Conservation (phyloP, 2,888 invertebrate species). For the Pegoplata infirma region DNA sequence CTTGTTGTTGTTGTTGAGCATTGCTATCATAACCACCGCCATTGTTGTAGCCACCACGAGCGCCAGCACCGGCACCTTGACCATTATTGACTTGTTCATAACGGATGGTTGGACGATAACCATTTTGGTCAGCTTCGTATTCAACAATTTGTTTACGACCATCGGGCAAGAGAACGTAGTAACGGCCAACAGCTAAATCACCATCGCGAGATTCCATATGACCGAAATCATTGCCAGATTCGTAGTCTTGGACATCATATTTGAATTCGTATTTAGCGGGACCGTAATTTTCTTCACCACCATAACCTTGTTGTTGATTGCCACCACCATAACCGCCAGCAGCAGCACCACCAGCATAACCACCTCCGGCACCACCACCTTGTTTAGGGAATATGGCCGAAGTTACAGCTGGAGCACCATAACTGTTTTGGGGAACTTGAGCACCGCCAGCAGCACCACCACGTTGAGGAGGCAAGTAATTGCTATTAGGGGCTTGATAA, state of each 20-base stretch:
- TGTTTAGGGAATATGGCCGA: conserved; percentile 78
- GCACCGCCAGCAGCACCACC: conserved; percentile 76
- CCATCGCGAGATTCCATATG: conserved; percentile 83
- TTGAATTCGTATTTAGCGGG: conserved; percentile 85
- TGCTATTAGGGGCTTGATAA: conserved; percentile 71
- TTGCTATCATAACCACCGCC: conserved; percentile 67
- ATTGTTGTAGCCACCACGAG: conserved; percentile 67
- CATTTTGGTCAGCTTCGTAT: conserved; percentile 84
- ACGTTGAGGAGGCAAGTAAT: conserved; percentile 75
- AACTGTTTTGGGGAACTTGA: conserved; percentile 77
- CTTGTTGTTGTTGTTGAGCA: conserved; percentile 56
- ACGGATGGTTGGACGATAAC: conserved; percentile 83
- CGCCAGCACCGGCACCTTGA: conserved; percentile 66
- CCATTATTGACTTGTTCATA: conserved; percentile 81
- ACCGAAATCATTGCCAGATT: conserved; percentile 83
- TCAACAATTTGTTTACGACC: conserved; percentile 85
- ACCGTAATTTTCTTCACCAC: conserved; percentile 79
- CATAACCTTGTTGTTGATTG: conserved; percentile 65
- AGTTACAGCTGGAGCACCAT: conserved; percentile 80
- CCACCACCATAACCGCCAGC: conserved; percentile 62
- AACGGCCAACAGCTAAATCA: conserved; percentile 82
- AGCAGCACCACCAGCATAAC: conserved; percentile 43
- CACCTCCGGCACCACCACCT: conserved; percentile 50
- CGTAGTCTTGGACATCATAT: conserved; percentile 83
- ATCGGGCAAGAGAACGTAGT: conserved; percentile 84